Percentiles rank a stretch among this genome's conserved stretches.
Evolutionary conservation across 2,113 vertebrate species (phyloP).

Genomic region (Dipodomys spectabilis): DNA sequence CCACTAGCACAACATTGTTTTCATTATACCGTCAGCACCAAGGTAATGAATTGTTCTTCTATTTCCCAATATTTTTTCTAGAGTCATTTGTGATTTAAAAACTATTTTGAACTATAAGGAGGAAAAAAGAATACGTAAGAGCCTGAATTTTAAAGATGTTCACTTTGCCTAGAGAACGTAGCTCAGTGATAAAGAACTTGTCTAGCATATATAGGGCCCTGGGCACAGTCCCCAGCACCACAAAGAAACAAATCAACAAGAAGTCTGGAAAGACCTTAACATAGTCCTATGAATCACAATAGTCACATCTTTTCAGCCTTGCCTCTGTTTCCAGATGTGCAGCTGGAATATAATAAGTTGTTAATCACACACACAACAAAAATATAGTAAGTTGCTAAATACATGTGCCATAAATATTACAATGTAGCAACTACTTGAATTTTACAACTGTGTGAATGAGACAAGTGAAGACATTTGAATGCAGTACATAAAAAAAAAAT

Average conservation of each 20-base stretch:
- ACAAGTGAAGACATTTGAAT: slow-evolving; percentile 31
- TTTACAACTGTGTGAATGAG: background rate
- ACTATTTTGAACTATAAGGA: background rate
- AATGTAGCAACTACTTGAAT: background rate
- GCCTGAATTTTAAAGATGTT: background rate
- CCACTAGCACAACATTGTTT: background rate
- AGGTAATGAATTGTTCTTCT: background rate
- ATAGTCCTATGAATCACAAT: background rate
- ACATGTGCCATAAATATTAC: slow-evolving; percentile 5
- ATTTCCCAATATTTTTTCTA: slow-evolving; percentile 2
- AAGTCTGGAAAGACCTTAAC: no score
- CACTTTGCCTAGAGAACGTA: background rate
- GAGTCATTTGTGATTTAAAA: background rate
- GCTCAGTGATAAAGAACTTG: no score
- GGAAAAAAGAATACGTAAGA: background rate
- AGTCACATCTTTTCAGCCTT: background rate
- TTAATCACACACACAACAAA: background rate
- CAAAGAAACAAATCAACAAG: no score
- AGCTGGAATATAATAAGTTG: background rate
- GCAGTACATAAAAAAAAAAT: slow-evolving; percentile 14
- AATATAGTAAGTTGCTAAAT: background rate
- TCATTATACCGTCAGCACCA: background rate
- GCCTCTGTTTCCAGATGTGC: background rate
- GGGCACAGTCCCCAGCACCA: no score
- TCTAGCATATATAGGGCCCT: no score